A percentile compares a stretch with the other conserved stretches of the same genome.
Evolutionary conservation across 2,797 vertebrate species (phyloP).

Genomic region (Mus minutoides): DNA sequence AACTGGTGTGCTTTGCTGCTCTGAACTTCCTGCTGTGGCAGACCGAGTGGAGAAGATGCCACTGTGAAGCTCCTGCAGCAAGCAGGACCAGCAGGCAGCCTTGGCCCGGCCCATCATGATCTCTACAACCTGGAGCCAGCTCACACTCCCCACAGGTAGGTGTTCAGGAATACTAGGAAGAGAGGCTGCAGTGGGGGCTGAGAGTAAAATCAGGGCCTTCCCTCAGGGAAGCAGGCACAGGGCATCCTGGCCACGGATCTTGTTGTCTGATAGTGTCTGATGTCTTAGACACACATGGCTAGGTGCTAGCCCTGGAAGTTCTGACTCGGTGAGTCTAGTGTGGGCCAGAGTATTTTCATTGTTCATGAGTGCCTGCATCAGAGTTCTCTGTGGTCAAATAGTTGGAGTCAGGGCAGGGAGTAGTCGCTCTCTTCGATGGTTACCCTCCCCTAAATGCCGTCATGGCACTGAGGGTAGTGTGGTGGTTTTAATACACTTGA

Average conservation of each 20-base stretch:
- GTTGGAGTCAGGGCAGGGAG: background rate
- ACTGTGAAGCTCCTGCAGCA: no score
- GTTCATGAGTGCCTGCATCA: background rate
- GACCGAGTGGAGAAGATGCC: no score
- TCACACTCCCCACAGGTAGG: no score
- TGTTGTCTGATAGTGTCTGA: background rate
- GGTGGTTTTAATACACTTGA: background rate
- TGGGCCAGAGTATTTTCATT: background rate
- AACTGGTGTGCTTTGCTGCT: accelerated
- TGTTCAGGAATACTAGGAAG: background rate
- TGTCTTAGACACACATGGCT: background rate
- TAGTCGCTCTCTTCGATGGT: accelerated
- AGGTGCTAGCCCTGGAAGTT: background rate
- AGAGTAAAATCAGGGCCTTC: accelerated
- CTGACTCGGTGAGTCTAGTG: background rate
- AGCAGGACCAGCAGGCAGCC: background rate
- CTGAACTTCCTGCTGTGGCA: background rate
- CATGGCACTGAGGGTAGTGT: accelerated
- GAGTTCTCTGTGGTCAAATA: background rate
- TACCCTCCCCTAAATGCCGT: background rate
- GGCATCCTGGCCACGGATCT: background rate
- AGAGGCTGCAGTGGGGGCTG: accelerated
- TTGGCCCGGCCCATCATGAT: accelerated
- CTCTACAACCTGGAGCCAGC: background rate
- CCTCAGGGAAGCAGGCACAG: background rate